Evolutionary conservation across 2,888 invertebrate genomes (phyloP).

Genomic region (Trissoscelio sp.): DNA sequence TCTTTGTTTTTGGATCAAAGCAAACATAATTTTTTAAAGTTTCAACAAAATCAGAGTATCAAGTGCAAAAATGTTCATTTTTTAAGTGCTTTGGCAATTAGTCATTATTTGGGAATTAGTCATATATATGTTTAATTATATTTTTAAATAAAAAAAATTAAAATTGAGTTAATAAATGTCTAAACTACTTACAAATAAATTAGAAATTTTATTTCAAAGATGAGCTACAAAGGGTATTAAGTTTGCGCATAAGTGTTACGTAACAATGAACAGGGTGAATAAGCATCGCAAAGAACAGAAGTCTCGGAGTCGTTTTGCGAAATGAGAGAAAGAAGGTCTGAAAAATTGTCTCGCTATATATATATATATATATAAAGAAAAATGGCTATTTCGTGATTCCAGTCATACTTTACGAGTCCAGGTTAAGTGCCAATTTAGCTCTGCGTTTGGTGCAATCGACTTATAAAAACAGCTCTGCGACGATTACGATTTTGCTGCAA

Average conservation of each 20-base stretch:
- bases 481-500: conserved; percentile 11
- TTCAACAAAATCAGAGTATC: too few relatives aligned
- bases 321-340: conserved; percentile 31
- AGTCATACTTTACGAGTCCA: conserved; percentile 19
- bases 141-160: too few relatives aligned
- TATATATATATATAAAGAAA: too few relatives aligned
- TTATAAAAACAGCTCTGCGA: conserved; percentile 16
- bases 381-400: conserved; percentile 48
- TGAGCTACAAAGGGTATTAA: background rate
- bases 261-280: conserved; percentile 30
- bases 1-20: too few relatives aligned
- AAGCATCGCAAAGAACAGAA: conserved; percentile 15
- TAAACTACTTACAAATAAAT: too few relatives aligned
- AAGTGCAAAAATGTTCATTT: too few relatives aligned
- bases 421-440: conserved; percentile 57
- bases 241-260: conserved; percentile 2
- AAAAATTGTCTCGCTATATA: conserved; percentile 51
- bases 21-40: too few relatives aligned
- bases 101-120: too few relatives aligned
- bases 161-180: too few relatives aligned
- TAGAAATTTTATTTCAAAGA: too few relatives aligned
- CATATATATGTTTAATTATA: too few relatives aligned
- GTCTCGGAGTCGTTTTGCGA: conserved; percentile 19
- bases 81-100: too few relatives aligned
- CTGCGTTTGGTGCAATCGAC: conserved; percentile 21